Percentiles rank a stretch among this genome's conserved stretches.
Evolutionary conservation across 2,113 vertebrate genomes (phyloP).

Genomic region (Saiga tatarica): DNA sequence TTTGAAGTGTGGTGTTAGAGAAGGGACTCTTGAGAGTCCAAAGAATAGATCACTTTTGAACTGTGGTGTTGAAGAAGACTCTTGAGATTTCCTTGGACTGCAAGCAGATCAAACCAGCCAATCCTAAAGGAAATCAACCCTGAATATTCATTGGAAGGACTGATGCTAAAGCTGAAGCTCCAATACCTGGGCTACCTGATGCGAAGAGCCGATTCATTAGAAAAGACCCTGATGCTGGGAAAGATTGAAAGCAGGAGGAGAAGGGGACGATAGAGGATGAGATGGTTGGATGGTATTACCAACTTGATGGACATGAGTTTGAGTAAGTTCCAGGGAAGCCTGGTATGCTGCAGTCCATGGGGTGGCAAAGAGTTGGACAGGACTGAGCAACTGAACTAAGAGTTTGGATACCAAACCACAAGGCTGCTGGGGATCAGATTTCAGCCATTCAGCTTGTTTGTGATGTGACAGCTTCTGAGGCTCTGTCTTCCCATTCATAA

Average conservation of each 20-base stretch:
- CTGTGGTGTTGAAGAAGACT: background rate
- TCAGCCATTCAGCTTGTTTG: background rate
- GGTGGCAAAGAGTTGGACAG: background rate
- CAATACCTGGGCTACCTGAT: background rate
- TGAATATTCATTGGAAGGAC: background rate
- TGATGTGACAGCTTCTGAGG: background rate
- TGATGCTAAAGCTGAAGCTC: background rate
- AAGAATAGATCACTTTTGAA: background rate
- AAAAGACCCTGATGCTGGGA: background rate
- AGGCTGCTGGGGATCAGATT: background rate
- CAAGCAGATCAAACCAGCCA: background rate
- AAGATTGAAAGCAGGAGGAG: background rate
- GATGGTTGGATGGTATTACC: background rate
- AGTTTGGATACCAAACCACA: background rate
- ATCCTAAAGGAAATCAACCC: background rate
- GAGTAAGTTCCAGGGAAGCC: background rate
- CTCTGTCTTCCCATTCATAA: background rate
- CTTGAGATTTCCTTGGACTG: background rate
- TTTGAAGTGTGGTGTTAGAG: background rate
- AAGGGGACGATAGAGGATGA: background rate
- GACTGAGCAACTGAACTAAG: background rate
- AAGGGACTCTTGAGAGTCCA: background rate
- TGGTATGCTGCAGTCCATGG: background rate
- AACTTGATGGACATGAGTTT: background rate
- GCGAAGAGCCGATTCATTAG: background rate